Conservation (phyloP, 1,140 invertebrate species). For the Eurosta solidaginis region DNA sequence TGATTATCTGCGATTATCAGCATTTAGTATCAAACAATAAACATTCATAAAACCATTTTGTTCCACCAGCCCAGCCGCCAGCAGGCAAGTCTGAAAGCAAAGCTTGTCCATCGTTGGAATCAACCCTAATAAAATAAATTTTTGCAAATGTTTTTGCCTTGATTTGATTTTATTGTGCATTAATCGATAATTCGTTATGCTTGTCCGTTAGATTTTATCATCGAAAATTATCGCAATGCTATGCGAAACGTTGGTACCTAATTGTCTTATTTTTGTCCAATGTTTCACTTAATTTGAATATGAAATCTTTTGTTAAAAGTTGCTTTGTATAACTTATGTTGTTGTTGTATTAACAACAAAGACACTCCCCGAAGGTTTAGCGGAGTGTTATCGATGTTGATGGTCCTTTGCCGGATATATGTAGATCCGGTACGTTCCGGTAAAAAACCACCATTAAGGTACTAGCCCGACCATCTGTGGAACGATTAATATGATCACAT, state of each 20-base stretch:
- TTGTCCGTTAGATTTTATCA: slow-evolving; percentile 23
- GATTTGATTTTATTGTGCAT: slow-evolving; percentile 10
- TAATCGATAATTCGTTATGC: slow-evolving; percentile 13
- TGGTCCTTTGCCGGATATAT: too few relatives aligned
- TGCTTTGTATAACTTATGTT: not conserved
- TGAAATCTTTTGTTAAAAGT: not conserved
- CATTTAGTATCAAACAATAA: not conserved
- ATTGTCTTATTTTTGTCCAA: not conserved
- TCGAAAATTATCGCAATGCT: not conserved
- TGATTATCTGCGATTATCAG: slow-evolving; percentile 24
- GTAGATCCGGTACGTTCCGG: too few relatives aligned
- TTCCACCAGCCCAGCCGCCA: not conserved
- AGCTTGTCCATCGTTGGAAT: not conserved
- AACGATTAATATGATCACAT: too few relatives aligned
- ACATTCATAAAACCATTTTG: not conserved
- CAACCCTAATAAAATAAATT: not conserved
- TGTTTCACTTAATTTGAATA: slow-evolving; percentile 10
- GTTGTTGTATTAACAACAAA: too few relatives aligned
- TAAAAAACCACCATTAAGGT: too few relatives aligned
- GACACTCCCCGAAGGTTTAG: too few relatives aligned
- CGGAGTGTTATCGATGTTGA: too few relatives aligned
- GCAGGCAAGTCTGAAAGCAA: not conserved
- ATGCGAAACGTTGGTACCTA: not conserved
- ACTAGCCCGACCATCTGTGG: too few relatives aligned
- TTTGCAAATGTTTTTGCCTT: not conserved